Conservation (phyloP, 2,113 vertebrate genomes). For the Chaetorhynchus papuensis region DNA sequence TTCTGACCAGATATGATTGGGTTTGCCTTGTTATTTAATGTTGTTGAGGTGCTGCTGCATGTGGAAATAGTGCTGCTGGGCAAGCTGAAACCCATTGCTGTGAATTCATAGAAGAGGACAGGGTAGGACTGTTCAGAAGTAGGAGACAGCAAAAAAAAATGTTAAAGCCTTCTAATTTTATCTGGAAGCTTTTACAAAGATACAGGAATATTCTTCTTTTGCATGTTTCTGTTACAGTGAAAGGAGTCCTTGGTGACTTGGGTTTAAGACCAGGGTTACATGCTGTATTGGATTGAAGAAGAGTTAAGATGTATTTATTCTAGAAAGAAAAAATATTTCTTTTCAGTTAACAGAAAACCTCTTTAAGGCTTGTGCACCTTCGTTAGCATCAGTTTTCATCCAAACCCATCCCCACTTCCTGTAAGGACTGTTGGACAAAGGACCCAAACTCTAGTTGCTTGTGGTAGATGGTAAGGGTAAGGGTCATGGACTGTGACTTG, state of each 20-base stretch:
- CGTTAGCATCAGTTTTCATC: neutral
- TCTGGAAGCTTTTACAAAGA: neutral
- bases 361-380: neutral
- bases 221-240: neutral
- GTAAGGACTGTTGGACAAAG: neutral
- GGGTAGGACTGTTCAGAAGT: neutral
- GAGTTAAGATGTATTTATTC: neutral
- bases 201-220: neutral
- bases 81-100: neutral
- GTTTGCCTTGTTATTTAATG: neutral
- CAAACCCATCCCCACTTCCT: neutral
- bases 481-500: neutral
- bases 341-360: neutral
- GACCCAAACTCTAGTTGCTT: neutral
- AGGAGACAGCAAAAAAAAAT: fast-evolving
- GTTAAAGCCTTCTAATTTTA: neutral
- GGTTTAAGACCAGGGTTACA: neutral
- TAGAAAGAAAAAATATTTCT: neutral
- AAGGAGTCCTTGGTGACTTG: neutral
- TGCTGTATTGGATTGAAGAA: neutral
- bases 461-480: neutral
- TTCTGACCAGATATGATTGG: neutral
- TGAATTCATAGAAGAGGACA: neutral
- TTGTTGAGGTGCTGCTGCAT: neutral
- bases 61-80: neutral